Percentiles rank a stretch among this genome's conserved stretches.
phyloP scores from a whole-genome alignment of 1,140 invertebrate genomes.

The Heterodera carotae region DNA sequence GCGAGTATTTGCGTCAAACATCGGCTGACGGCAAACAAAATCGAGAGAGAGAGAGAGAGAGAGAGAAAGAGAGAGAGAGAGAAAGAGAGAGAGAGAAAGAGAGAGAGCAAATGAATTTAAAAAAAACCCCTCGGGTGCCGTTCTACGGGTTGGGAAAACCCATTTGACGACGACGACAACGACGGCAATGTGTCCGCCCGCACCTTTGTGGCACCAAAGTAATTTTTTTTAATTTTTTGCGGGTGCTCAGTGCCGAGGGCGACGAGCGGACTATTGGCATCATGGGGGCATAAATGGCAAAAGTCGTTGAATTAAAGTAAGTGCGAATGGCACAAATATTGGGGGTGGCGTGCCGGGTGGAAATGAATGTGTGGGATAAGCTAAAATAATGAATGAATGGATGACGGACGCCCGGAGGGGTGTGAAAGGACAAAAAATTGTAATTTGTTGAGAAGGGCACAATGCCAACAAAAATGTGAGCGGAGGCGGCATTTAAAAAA shows the following conservation, averaged over 20 bases:
- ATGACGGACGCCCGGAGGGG: not conserved
- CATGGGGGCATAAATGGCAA: not conserved
- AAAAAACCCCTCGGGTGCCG: too few species aligned
- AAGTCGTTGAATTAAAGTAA: not conserved
- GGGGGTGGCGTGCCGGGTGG: too few species aligned
- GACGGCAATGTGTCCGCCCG: too few species aligned
- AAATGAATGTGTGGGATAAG: too few species aligned
- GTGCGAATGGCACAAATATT: not conserved
- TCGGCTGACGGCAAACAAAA: not conserved
- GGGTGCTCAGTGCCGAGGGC: too few species aligned
- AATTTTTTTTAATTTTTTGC: slow-evolving; percentile 3
- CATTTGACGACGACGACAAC: too few species aligned
- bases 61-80: not conserved
- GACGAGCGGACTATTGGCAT: not conserved
- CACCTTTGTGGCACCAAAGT: not conserved
- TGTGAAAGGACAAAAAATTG: not conserved
- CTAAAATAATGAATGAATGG: not conserved
- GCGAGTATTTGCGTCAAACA: too few species aligned
- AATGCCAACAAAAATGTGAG: not conserved
- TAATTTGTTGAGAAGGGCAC: not conserved
- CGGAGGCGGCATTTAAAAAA: not conserved
- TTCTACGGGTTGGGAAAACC: too few species aligned
- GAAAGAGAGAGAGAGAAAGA: not conserved
- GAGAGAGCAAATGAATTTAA: too few species aligned
- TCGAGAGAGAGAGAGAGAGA: not conserved